phyloP scores from a whole-genome alignment of 2,113 vertebrate species.

The Ctenodactylus gundi region DNA sequence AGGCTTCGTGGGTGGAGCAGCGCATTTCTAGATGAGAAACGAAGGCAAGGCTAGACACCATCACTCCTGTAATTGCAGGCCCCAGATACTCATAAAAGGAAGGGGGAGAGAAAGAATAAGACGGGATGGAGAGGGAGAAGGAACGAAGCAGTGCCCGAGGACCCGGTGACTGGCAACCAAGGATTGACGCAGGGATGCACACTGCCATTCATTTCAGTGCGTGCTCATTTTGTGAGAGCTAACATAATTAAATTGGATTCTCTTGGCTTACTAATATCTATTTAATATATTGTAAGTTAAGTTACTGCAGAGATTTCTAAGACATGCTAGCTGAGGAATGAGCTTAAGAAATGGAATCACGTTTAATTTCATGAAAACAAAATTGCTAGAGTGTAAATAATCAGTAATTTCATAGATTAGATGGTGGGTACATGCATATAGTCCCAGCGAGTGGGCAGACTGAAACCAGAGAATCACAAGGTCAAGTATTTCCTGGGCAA shows the following conservation, averaged over 20 bases:
- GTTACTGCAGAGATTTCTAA: neutral
- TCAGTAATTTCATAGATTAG: neutral
- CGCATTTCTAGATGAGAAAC: slow-evolving; percentile 16
- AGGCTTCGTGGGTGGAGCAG: neutral
- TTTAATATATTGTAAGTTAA: slow-evolving; percentile 14
- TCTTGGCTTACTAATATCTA: neutral
- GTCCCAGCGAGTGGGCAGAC: neutral
- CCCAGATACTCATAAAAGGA: neutral
- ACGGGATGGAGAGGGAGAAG: neutral
- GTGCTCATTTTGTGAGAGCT: neutral
- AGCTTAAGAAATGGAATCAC: neutral
- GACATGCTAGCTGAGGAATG: neutral
- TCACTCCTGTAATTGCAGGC: neutral
- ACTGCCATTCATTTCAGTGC: neutral
- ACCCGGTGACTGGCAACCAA: neutral
- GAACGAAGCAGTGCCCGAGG: neutral
- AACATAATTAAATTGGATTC: slow-evolving; percentile 21
- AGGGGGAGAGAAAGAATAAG: neutral
- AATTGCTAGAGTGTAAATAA: neutral
- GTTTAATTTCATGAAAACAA: slow-evolving; percentile 18
- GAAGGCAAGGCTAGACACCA: neutral
- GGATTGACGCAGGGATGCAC: neutral
- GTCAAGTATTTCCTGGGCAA: neutral
- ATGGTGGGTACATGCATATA: neutral
- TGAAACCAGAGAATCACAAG: too few species aligned